These are phyloP conservation scores for Zoanthus sansibaricus DNA, from an alignment of 92 coral and sea anemone species.

Conservation along the genomic window DNA sequence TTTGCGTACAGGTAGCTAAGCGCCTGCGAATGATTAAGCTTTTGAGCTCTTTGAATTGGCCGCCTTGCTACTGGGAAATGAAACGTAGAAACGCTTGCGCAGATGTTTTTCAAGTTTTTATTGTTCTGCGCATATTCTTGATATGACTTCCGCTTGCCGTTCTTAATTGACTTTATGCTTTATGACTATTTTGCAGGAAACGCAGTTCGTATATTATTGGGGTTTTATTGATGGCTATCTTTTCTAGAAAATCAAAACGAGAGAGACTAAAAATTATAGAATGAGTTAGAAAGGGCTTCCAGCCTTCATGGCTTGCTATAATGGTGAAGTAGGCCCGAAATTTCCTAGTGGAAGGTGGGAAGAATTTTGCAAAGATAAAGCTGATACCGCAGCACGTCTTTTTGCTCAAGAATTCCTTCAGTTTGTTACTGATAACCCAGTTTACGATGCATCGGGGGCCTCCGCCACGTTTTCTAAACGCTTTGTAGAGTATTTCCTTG, in stretches of 20 bases:
- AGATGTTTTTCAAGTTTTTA: neutral
- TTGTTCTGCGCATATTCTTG: constrained; percentile 36
- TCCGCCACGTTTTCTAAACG: constrained; percentile 94
- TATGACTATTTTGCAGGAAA: neutral
- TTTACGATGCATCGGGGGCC: constrained; percentile 92
- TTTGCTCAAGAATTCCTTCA: constrained; percentile 95
- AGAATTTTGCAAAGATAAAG: constrained; percentile 94
- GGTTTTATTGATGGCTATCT: constrained; percentile 32
- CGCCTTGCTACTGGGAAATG: neutral
- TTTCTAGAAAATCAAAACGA: constrained; percentile 7
- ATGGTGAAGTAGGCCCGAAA: constrained; percentile 90
- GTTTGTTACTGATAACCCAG: constrained; percentile 94
- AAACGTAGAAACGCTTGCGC: constrained; percentile 17
- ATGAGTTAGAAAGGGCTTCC: constrained; percentile 43
- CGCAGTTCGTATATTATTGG: neutral
- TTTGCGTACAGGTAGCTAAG: too few species aligned
- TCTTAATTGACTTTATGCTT: neutral
- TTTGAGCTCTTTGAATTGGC: too few species aligned
- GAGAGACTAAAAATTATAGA: constrained; percentile 5
- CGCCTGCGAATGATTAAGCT: too few species aligned
- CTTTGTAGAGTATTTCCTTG: constrained; percentile 89
- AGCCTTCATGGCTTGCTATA: constrained; percentile 90
- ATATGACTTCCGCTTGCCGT: constrained; percentile 32
- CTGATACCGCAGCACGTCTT: constrained; percentile 85
- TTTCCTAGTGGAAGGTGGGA: constrained; percentile 95